phyloP scores from a whole-genome alignment of 92 coral and sea anemone species.

The Porites cylindrica region DNA sequence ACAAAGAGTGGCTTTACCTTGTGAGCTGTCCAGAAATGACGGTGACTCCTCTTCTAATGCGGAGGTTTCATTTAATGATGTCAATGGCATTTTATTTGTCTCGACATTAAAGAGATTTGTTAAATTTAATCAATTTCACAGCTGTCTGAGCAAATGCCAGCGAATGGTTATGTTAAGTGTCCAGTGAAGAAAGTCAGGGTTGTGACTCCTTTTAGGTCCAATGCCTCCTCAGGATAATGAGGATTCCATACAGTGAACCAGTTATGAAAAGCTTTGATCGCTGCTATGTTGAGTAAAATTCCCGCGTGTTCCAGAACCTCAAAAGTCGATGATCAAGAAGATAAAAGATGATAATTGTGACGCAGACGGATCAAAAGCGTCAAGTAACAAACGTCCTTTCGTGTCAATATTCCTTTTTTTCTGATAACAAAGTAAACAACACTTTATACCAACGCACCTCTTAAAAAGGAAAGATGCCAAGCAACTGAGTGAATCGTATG shows the following conservation, averaged over 20 bases:
- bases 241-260: too few species aligned
- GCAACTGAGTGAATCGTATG: background rate
- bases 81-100: constrained; percentile 15
- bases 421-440: too few species aligned
- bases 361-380: background rate
- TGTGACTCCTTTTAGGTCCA: too few species aligned
- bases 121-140: background rate
- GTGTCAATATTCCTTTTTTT: background rate
- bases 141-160: background rate
- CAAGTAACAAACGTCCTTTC: background rate
- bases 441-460: background rate
- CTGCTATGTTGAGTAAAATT: background rate
- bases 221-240: too few species aligned
- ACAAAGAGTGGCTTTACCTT: constrained; percentile 47
- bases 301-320: constrained; percentile 14
- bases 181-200: too few species aligned
- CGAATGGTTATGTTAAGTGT: too few species aligned
- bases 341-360: constrained; percentile 13
- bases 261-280: background rate
- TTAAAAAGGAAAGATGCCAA: background rate
- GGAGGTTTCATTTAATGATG: constrained; percentile 19
- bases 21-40: constrained; percentile 30
- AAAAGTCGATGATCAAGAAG: constrained; percentile 13
- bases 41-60: background rate
- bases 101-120: background rate